Evolutionary conservation across 2,113 vertebrate genomes (phyloP).

Genomic region (Oreochromis aureus): DNA sequence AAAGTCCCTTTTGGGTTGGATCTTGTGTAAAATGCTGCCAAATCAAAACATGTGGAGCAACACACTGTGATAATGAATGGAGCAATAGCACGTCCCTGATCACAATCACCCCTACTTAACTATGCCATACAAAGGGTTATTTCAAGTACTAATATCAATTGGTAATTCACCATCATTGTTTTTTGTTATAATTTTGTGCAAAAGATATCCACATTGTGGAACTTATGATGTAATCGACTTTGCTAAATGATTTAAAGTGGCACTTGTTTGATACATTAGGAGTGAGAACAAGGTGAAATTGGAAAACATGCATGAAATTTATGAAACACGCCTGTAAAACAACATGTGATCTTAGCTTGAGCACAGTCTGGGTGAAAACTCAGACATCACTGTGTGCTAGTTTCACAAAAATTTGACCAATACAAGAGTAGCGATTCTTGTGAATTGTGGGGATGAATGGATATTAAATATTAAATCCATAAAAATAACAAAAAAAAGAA

Average conservation of each 20-base stretch:
- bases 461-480: not conserved
- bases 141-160: not conserved
- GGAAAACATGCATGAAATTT: not conserved
- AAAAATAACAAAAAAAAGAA: not conserved
- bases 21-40: not conserved
- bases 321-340: not conserved
- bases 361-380: not conserved
- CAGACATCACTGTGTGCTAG: not conserved
- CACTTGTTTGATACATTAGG: not conserved
- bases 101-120: not conserved
- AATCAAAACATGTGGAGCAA: not conserved
- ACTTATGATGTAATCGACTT: not conserved
- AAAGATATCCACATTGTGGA: not conserved
- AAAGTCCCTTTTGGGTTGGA: not conserved
- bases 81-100: no score
- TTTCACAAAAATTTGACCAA: not conserved
- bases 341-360: accelerated
- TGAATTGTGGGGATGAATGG: not conserved
- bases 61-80: not conserved
- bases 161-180: no score
- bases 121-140: not conserved
- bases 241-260: not conserved
- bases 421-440: not conserved
- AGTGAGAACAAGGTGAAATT: not conserved
- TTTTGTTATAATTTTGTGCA: no score